These are phyloP conservation scores for Microctenopoma lineatum DNA, from an alignment of 2,797 vertebrate species.

Conservation along the genomic window DNA sequence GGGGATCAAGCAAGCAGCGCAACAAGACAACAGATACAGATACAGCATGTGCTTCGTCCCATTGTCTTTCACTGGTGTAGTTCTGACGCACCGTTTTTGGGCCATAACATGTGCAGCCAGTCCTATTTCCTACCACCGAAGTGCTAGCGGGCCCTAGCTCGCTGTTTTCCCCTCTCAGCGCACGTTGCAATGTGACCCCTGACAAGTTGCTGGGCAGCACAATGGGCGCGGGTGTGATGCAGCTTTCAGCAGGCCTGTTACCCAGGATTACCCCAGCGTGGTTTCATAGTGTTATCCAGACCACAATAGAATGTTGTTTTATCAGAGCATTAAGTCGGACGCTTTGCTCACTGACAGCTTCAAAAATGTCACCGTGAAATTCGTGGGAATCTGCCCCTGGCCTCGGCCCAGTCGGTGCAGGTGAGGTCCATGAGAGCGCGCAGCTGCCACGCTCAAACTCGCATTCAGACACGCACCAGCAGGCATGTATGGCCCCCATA, in stretches of 20 bases:
- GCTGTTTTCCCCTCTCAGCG: conserved; percentile 55
- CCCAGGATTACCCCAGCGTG: conserved; percentile 68
- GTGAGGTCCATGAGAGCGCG: conserved; percentile 75
- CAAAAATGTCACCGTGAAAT: conserved; percentile 75
- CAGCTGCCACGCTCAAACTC: conserved; percentile 75
- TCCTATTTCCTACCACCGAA: no score
- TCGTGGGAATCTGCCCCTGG: conserved; percentile 69
- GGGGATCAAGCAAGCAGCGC: no score
- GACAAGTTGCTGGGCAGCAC: conserved; percentile 35
- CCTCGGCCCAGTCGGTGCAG: conserved; percentile 73
- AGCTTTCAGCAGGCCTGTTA: conserved; percentile 81
- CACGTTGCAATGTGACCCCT: conserved; percentile 57
- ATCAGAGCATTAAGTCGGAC: conserved; percentile 71
- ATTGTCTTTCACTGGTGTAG: conserved; percentile 63
- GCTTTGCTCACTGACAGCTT: conserved; percentile 54
- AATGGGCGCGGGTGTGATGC: conserved; percentile 61
- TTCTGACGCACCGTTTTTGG: conserved; percentile 21
- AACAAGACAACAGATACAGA: no score
- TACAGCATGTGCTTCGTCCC: no score
- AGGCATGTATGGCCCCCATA: conserved; percentile 75
- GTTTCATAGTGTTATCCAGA: conserved; percentile 65
- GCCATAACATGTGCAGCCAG: conserved; percentile 30
- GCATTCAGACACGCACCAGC: conserved; percentile 84
- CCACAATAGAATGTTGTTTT: conserved; percentile 70
- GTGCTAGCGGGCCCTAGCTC: conserved; percentile 38